These are phyloP conservation scores for Mellivora capensis DNA, from an alignment of 2,113 vertebrate genomes.

Conservation along the genomic window DNA sequence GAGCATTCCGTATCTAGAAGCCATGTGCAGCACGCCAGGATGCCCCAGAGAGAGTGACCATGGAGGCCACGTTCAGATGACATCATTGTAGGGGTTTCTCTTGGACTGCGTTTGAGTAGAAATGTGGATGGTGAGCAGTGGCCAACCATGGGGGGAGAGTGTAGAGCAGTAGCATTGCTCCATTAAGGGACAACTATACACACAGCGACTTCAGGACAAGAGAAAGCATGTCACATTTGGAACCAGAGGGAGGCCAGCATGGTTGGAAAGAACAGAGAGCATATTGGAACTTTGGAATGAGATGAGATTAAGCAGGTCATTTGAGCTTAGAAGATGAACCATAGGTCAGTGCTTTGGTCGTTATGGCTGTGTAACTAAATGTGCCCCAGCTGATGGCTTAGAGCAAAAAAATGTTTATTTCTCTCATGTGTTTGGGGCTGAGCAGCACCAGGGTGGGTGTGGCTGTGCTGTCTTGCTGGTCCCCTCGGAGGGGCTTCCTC, in stretches of 20 bases:
- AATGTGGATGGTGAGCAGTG: neutral
- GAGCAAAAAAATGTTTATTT: accelerated
- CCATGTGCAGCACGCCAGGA: neutral
- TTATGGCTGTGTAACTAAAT: neutral
- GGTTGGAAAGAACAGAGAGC: neutral
- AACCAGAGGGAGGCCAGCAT: neutral
- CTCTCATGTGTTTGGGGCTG: neutral
- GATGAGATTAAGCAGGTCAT: neutral
- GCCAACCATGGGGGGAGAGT: accelerated
- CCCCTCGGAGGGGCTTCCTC: neutral
- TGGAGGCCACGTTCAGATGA: neutral
- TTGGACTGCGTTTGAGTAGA: neutral
- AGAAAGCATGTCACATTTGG: neutral
- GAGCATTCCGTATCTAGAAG: accelerated
- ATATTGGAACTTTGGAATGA: neutral
- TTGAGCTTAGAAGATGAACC: neutral
- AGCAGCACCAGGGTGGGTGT: neutral
- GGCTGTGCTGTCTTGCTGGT: neutral
- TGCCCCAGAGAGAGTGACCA: neutral
- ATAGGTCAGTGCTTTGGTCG: accelerated
- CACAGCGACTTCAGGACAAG: neutral
- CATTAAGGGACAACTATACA: accelerated
- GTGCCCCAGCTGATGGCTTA: neutral
- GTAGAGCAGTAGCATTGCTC: accelerated
- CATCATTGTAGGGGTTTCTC: neutral